Evolutionary conservation across 2,113 vertebrate genomes (phyloP), one percentile per base, ranked within the genome.

Genomic region (Takifugu flavidus): DNA sequence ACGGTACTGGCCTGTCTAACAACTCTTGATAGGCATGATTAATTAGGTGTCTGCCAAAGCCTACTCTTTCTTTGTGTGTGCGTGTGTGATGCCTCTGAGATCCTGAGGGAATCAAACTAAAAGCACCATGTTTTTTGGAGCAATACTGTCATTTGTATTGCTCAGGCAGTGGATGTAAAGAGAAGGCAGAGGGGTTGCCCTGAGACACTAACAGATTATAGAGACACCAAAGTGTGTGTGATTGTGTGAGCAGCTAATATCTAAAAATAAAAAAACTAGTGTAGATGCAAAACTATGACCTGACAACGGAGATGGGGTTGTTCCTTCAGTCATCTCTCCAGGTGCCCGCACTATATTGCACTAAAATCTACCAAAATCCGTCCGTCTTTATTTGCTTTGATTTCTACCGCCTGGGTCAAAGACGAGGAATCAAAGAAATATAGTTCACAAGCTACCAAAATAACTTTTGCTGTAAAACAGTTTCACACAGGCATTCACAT

Each of bases 101-200:
- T 44, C 75, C 77, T 75, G 72, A 71, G 74, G 70, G 59, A 79
- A 61, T 69, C 51, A 61, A 53, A 70, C 65, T 78, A 70, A 71
- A 64, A 74, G 72, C 79, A 82, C 77, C 67, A 28, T 27, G 70
- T 39, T 49, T 20, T 66, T 51, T 26, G 64, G 20, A 39, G 26
- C 5, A 50, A 52, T 20, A 49, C 47, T 8, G 8, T 15, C 47
- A 25, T n/a, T 4, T 49, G 47, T 8, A 49, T 49, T 8, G 20
- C 20, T n/a, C 47, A 31, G 77, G 78, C 74, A 78, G 78, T 72
- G 76, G 72, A 6, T 61, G 44, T 66, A 51, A 74, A 47, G 54
- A 72, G 78, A 54, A 80, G 79, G 79, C 66, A 76, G 74, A 27
- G 56, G 51, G 59, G 57, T 76, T 44, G 67, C 77, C 81, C 86